A percentile compares a stretch with the other conserved stretches of the same genome.
phyloP scores from a whole-genome alignment of 2,888 invertebrate genomes.

The Masnerella sp. region DNA sequence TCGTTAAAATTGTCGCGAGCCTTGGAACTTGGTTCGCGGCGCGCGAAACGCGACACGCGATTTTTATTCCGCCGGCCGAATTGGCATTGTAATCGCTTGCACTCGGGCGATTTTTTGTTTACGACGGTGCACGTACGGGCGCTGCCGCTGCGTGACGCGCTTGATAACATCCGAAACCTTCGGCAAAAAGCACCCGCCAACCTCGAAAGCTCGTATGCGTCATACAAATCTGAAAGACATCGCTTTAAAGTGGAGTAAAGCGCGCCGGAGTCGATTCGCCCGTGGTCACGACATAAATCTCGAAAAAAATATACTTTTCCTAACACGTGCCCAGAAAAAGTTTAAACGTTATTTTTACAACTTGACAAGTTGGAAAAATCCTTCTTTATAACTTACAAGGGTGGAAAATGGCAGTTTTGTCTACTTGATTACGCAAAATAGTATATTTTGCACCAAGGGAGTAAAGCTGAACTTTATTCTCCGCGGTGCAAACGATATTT shows the following conservation, averaged over 20 bases:
- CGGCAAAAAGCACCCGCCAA: slow-evolving; percentile 35
- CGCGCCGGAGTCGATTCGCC: slow-evolving; percentile 27
- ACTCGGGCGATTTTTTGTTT: slow-evolving; percentile 54
- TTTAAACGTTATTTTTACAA: not conserved
- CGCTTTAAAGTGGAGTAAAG: slow-evolving; percentile 41
- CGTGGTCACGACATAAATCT: slow-evolving; percentile 46
- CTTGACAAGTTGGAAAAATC: no score
- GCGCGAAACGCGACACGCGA: slow-evolving; percentile 48
- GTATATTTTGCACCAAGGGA: no score
- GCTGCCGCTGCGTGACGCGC: slow-evolving; percentile 31
- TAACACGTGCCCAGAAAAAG: slow-evolving; percentile 2
- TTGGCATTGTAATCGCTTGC: slow-evolving; percentile 66
- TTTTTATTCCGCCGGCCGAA: slow-evolving; percentile 59
- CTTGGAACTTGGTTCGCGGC: slow-evolving; percentile 48
- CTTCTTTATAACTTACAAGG: no score
- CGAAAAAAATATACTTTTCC: no score
- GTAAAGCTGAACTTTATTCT: no score
- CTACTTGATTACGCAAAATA: no score
- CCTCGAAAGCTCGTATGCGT: slow-evolving; percentile 44
- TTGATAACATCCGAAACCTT: slow-evolving; percentile 54
- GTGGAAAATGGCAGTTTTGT: no score
- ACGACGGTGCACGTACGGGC: slow-evolving; percentile 13
- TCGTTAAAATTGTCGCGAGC: slow-evolving; percentile 34
- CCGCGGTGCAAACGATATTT: not conserved
- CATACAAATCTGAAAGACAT: slow-evolving; percentile 47